Percentiles rank a stretch among this genome's conserved stretches.
Evolutionary conservation across 2,888 invertebrate genomes (phyloP).

Genomic region (Phaonia tiefii): DNA sequence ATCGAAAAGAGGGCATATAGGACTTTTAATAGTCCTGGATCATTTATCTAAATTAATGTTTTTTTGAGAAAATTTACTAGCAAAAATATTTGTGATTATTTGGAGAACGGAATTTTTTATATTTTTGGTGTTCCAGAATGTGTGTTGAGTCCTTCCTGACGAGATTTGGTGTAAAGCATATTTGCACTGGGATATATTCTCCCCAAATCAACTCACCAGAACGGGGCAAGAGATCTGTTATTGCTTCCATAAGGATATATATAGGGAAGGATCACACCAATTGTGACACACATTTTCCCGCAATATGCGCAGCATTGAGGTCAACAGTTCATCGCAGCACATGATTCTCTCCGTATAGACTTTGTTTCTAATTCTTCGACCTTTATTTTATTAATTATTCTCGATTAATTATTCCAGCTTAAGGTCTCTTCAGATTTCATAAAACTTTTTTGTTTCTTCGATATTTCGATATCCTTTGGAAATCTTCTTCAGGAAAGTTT

Average conservation of each 20-base stretch:
- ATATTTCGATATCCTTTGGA: no score
- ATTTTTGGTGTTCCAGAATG: constrained; percentile 58
- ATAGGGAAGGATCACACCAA: constrained; percentile 1
- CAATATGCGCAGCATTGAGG: neutral
- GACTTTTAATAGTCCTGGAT: neutral
- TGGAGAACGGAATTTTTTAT: constrained; percentile 40
- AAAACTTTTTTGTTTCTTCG: no score
- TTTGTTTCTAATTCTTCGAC: no score
- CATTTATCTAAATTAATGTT: no score
- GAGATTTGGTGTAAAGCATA: constrained; percentile 25
- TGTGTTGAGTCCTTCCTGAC: constrained; percentile 45
- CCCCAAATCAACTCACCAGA: neutral
- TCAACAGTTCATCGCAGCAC: neutral
- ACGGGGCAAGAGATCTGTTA: neutral
- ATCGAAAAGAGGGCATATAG: neutral
- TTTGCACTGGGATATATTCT: neutral
- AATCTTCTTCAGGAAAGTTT: no score
- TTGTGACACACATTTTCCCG: neutral
- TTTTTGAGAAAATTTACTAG: neutral
- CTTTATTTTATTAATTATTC: no score
- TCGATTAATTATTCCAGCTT: no score
- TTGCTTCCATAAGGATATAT: neutral
- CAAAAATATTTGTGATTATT: neutral
- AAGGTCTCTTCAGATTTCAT: no score
- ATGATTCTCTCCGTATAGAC: constrained; percentile 32